Percentiles rank a stretch among this genome's conserved stretches.
Conservation (phyloP, 2,797 vertebrate species). For the Rhinella marina region DNA sequence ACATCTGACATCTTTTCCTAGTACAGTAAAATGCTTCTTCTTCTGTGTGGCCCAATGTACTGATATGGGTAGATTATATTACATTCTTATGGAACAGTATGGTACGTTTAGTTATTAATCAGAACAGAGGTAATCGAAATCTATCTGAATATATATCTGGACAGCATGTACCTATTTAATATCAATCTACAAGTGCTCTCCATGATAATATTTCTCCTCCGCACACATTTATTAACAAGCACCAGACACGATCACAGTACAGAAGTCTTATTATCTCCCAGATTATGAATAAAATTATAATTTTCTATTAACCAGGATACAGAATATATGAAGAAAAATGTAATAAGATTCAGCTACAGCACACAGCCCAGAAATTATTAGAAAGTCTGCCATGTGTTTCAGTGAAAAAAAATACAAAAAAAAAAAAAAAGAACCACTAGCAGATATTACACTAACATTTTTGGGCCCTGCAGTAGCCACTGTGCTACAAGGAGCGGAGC, state of each 20-base stretch:
- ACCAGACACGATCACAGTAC: background rate
- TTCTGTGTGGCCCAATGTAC: background rate
- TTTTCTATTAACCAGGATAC: background rate
- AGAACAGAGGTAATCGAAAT: background rate
- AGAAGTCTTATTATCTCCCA: background rate
- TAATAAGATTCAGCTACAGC: background rate
- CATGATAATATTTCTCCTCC: background rate
- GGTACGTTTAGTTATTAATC: background rate
- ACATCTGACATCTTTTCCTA: background rate
- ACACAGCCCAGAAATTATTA: background rate
- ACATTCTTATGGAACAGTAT: background rate
- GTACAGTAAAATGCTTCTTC: background rate
- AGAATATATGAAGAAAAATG: background rate
- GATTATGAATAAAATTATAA: conserved; percentile 15
- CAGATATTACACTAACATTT: no score
- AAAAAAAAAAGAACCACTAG: no score
- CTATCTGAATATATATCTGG: background rate
- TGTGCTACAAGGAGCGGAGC: no score
- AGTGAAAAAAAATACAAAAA: background rate
- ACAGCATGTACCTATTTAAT: conserved; percentile 21
- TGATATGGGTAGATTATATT: background rate
- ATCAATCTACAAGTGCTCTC: background rate
- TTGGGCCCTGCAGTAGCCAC: no score
- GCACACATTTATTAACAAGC: background rate
- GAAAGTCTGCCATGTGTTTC: background rate